Evolutionary conservation across 2,888 invertebrate species (phyloP).

Genomic region (Diadegma fenestrale): DNA sequence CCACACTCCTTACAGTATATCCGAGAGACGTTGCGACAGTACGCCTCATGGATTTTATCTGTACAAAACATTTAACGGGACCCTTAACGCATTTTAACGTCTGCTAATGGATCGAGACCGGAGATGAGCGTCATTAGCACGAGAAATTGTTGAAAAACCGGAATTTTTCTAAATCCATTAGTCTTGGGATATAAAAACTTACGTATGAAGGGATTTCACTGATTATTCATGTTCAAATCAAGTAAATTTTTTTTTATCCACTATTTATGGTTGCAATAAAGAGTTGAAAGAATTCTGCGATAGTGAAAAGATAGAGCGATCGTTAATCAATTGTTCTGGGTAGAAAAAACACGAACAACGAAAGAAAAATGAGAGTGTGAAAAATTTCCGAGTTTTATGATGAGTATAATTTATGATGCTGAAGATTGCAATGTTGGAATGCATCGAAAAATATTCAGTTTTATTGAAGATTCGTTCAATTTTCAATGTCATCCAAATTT

Average conservation of each 20-base stretch:
- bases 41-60: constrained; percentile 35
- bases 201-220: neutral
- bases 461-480: no score
- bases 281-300: neutral
- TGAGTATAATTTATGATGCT: no score
- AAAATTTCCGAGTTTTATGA: neutral
- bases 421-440: no score
- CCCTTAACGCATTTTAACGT: constrained; percentile 17
- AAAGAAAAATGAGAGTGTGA: neutral
- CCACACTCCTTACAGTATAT: constrained; percentile 27
- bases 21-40: constrained; percentile 46
- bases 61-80: constrained; percentile 40
- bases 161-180: constrained; percentile 8
- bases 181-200: neutral
- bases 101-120: constrained; percentile 28
- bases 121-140: neutral
- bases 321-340: neutral
- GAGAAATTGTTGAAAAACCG: constrained; percentile 11
- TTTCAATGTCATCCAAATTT: no score
- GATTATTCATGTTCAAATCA: neutral
- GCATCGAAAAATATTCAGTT: no score
- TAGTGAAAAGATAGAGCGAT: neutral
- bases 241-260: neutral
- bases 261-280: neutral
- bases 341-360: neutral